Evolutionary conservation across 2,888 invertebrate genomes (phyloP), one percentile per base, ranked within the genome.

Genomic region (Ornithoptera alexandrae): DNA sequence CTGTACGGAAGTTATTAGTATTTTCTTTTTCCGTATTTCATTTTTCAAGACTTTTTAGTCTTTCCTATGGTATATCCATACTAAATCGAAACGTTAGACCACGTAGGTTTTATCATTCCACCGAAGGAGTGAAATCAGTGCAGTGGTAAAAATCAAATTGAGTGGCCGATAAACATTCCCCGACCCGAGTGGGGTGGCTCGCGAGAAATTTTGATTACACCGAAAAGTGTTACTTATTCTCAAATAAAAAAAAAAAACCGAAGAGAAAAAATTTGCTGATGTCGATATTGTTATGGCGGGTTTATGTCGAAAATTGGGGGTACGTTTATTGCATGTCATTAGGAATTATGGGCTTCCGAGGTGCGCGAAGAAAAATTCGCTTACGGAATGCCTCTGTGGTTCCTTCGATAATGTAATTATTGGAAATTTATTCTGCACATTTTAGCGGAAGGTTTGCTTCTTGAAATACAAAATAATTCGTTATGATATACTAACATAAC

Each of bases 261-360:
- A 72, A 74, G 75, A 53, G 65, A 88, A 88, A 46, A 89, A 84
- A 83, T 86, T 88, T 82, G 92, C 92, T 92, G 92, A 92, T 92
- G 92, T 89, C 92, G 92, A 92, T 92, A 92, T 92, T 92, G 92
- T 92, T 92, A 92, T 91, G 90, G 89, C 86, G 90, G 92, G 91
- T 92, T 92, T 92, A 92, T 86, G 91, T 90, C 81, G 88, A 88
- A 92, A 92, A 92, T 92, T 92, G 92, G 91, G 91, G 92, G 92
- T 90, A 91, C 91, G 89, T 88, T 92, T 92, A 92, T 92, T 92
- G 92, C 92, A 92, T 92, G 92, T 92, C 92, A 92, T 92, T 92
- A 92, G 92, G 91, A 92, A 92, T 92, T 92, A 92, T 92, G 92
- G 90, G 91, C 91, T 91, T 87, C 84, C 81, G 86, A 86, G 88